Percentiles rank a stretch among this genome's conserved stretches.
These are phyloP conservation scores for Engraulis encrasicolus DNA, from an alignment of 2,113 vertebrate species.

Conservation along the genomic window DNA sequence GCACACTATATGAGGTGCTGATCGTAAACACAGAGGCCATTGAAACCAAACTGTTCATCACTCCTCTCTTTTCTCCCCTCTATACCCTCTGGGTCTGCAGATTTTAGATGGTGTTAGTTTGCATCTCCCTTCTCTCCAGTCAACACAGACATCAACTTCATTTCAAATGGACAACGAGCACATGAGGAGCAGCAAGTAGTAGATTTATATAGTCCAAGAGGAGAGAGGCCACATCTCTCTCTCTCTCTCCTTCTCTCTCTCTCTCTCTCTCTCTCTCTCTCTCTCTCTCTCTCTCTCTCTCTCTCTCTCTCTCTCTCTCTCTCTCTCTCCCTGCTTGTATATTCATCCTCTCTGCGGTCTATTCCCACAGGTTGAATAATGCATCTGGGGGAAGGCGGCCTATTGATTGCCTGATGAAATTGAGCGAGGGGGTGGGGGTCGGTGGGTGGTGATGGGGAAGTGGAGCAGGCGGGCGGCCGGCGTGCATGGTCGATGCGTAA, in stretches of 20 bases:
- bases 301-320: no score
- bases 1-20: no score
- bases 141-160: background rate
- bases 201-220: no score
- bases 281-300: no score
- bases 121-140: background rate
- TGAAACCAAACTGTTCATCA: no score
- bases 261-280: no score
- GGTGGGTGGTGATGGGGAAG: background rate
- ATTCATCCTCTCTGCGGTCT: background rate
- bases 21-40: no score
- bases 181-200: background rate
- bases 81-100: background rate
- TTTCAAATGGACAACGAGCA: background rate
- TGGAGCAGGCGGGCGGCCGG: background rate
- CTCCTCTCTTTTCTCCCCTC: background rate
- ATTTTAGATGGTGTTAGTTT: background rate
- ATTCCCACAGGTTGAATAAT: conserved; percentile 13
- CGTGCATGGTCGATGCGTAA: conserved; percentile 4
- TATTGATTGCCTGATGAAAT: conserved; percentile 11
- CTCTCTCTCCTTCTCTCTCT: no score
- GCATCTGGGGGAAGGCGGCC: background rate
- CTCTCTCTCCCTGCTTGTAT: background rate
- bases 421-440: background rate
- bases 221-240: no score